phyloP scores from a whole-genome alignment of 1,140 invertebrate genomes.

The Rhynchophorus ferrugineus region DNA sequence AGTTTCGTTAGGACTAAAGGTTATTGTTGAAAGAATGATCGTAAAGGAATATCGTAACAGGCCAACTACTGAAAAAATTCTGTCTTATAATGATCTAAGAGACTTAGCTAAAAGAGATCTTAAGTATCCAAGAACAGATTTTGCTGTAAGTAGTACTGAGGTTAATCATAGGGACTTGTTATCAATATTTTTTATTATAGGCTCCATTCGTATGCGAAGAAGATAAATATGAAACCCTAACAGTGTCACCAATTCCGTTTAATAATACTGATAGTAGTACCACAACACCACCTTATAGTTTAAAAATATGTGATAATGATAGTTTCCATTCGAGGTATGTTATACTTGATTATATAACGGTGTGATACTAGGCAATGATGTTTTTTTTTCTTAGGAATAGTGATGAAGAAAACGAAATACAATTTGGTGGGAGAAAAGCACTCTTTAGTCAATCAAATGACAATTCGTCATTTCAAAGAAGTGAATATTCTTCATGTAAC shows the following conservation, averaged over 20 bases:
- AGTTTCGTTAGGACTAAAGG: slow-evolving; percentile 7
- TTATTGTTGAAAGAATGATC: slow-evolving; percentile 21
- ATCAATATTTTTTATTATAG: slow-evolving; percentile 8
- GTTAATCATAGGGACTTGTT: slow-evolving; percentile 1
- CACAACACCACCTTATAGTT: slow-evolving; percentile 12
- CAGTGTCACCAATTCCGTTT: slow-evolving; percentile 8
- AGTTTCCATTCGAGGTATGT: background rate
- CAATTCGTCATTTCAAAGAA: background rate
- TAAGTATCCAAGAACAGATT: slow-evolving; percentile 15
- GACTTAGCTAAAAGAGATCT: slow-evolving; percentile 14
- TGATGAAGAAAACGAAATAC: background rate
- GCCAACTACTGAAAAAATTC: slow-evolving; percentile 18
- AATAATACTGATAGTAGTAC: slow-evolving; percentile 9
- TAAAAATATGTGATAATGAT: background rate
- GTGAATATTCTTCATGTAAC: background rate
- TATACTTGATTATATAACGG: background rate
- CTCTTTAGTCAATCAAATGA: background rate
- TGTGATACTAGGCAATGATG: background rate
- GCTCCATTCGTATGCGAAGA: slow-evolving; percentile 7
- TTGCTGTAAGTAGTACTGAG: slow-evolving; percentile 14
- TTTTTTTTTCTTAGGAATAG: background rate
- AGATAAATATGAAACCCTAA: slow-evolving; percentile 3
- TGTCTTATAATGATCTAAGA: slow-evolving; percentile 8
- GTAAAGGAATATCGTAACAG: slow-evolving; percentile 9
- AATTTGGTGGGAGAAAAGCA: background rate